Conservation (phyloP, 1,140 invertebrate species). For the Sipha flava region DNA sequence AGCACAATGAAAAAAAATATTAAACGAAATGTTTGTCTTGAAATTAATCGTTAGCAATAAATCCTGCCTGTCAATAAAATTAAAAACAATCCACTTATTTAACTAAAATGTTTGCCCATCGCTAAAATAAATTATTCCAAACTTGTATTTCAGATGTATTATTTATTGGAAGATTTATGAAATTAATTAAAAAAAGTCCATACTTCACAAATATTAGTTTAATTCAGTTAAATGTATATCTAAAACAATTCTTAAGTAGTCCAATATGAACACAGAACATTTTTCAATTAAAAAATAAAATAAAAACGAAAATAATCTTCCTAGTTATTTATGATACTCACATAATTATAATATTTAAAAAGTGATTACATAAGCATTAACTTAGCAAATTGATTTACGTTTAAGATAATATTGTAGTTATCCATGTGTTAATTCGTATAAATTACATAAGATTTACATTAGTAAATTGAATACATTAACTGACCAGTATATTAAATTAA, state of each 20-base stretch:
- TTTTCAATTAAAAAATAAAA: too few species aligned
- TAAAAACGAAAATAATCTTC: too few species aligned
- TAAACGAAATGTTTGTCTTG: background rate
- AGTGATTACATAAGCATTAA: too few species aligned
- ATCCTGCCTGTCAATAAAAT: background rate
- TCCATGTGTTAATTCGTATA: too few species aligned
- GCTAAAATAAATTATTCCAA: background rate
- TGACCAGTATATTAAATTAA: too few species aligned
- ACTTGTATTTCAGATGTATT: background rate
- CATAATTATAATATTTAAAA: too few species aligned
- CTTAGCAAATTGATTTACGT: too few species aligned
- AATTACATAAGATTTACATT: too few species aligned
- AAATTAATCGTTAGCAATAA: background rate
- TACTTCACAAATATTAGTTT: background rate
- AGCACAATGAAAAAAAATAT: background rate
- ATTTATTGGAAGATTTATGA: background rate
- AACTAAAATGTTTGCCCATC: background rate
- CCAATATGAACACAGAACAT: background rate
- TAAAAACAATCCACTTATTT: background rate
- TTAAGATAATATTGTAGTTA: too few species aligned
- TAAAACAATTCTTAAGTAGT: background rate
- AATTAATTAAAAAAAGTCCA: background rate
- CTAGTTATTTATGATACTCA: too few species aligned
- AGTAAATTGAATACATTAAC: too few species aligned
- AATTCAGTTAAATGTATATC: conserved; percentile 1